Conservation (phyloP, 92 coral and sea anemone species). For the Parazoanthus swiftii region DNA sequence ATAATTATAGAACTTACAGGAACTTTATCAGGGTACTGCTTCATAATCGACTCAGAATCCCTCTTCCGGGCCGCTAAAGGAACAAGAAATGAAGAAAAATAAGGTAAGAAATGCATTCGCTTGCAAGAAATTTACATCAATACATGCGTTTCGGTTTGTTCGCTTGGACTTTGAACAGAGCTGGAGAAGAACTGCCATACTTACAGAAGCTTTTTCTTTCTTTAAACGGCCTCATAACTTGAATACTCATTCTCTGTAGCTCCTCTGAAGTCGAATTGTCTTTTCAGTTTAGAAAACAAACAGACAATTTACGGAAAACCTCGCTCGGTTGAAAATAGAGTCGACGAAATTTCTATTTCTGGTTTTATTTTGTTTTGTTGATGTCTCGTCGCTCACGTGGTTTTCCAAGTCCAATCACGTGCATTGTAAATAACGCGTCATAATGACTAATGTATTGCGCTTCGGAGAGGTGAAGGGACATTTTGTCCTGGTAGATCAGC, state of each 20-base stretch:
- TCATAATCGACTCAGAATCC: conserved; percentile 88
- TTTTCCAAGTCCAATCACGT: conserved; percentile 35
- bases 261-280: neutral
- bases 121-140: neutral
- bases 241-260: conserved; percentile 58
- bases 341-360: conserved; percentile 11
- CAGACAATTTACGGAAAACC: conserved; percentile 1
- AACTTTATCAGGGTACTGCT: conserved; percentile 97
- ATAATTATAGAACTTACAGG: conserved; percentile 66
- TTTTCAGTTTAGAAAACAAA: conserved; percentile 27
- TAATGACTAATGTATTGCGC: neutral
- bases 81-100: neutral
- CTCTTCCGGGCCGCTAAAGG: conserved; percentile 87
- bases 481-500: too few relatives aligned
- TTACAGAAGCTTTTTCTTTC: conserved; percentile 94
- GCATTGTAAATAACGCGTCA: conserved; percentile 28
- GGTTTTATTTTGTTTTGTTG: conserved; percentile 36
- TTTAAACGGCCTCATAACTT: conserved; percentile 77
- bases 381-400: conserved; percentile 37
- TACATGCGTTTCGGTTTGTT: neutral
- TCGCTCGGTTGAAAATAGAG: conserved; percentile 40
- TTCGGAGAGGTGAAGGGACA: neutral
- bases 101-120: neutral
- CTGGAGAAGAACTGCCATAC: conserved; percentile 25
- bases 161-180: conserved; percentile 16